A percentile compares a stretch with the other conserved stretches of the same genome.
Evolutionary conservation across 2,888 invertebrate genomes (phyloP).

Genomic region (Pseudococcus jackbeardsleyi): DNA sequence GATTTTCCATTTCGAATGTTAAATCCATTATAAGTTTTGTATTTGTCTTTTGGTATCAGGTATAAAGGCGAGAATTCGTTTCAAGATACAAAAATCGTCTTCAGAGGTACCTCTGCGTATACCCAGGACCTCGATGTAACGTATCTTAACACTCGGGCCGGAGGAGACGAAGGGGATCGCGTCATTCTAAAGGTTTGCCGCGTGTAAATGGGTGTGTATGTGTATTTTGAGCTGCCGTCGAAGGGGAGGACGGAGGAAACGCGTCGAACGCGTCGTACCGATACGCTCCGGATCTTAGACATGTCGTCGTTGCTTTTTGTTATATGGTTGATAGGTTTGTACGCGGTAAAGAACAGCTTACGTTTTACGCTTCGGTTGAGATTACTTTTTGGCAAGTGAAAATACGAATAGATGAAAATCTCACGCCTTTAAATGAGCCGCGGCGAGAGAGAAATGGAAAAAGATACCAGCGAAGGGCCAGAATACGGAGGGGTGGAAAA

Average conservation of each 20-base stretch:
- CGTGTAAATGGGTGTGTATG: neutral
- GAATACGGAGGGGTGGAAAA: no score
- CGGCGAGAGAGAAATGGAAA: neutral
- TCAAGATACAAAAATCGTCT: neutral
- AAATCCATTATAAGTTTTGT: constrained; percentile 53
- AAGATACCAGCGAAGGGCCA: neutral
- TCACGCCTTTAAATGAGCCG: constrained; percentile 1
- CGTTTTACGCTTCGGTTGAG: constrained; percentile 41
- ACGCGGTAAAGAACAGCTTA: constrained; percentile 10
- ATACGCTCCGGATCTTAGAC: constrained; percentile 4
- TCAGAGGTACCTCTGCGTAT: neutral
- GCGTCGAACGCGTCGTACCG: constrained; percentile 8
- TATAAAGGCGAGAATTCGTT: constrained; percentile 31
- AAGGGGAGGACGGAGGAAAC: neutral
- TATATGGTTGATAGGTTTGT: constrained; percentile 20
- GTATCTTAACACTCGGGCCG: no score
- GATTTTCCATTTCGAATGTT: constrained; percentile 45
- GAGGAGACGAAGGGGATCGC: neutral
- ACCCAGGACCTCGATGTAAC: neutral
- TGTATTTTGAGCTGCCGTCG: neutral
- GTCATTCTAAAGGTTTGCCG: constrained; percentile 21
- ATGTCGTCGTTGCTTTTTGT: constrained; percentile 38
- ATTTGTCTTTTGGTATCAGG: constrained; percentile 20
- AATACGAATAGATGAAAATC: constrained; percentile 26
- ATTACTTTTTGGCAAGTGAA: constrained; percentile 42